Evolutionary conservation across 2,797 vertebrate genomes (phyloP).

Genomic region (Sarcoramphus papa): DNA sequence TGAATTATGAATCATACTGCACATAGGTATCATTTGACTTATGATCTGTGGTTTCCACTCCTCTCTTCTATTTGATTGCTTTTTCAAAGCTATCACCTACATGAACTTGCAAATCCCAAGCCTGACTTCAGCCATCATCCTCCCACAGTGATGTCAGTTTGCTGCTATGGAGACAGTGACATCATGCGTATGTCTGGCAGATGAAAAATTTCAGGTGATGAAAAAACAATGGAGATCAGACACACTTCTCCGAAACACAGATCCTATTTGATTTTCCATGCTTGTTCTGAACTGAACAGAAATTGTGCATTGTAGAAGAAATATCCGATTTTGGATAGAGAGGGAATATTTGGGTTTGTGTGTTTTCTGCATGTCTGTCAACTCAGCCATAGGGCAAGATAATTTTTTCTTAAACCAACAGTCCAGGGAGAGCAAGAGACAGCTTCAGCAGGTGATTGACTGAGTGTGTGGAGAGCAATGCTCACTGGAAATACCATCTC

Average conservation of each 20-base stretch:
- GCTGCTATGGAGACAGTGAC: neutral
- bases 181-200: neutral
- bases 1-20: accelerated
- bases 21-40: accelerated
- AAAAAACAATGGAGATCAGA: neutral
- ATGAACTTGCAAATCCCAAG: neutral
- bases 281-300: neutral
- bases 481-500: neutral
- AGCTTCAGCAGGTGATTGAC: neutral
- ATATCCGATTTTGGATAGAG: neutral
- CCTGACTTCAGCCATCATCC: neutral
- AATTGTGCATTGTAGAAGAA: neutral
- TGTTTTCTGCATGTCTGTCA: neutral
- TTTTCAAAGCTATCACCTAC: neutral
- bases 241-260: neutral
- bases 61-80: neutral
- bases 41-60: accelerated
- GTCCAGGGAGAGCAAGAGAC: neutral
- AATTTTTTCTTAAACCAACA: neutral
- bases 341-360: neutral
- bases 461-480: neutral
- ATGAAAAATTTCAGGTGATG: neutral
- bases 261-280: conserved; percentile 34
- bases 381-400: neutral
- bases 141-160: neutral